Conservation (phyloP, 2,888 invertebrate genomes). For the Parthenolecanium corni region DNA sequence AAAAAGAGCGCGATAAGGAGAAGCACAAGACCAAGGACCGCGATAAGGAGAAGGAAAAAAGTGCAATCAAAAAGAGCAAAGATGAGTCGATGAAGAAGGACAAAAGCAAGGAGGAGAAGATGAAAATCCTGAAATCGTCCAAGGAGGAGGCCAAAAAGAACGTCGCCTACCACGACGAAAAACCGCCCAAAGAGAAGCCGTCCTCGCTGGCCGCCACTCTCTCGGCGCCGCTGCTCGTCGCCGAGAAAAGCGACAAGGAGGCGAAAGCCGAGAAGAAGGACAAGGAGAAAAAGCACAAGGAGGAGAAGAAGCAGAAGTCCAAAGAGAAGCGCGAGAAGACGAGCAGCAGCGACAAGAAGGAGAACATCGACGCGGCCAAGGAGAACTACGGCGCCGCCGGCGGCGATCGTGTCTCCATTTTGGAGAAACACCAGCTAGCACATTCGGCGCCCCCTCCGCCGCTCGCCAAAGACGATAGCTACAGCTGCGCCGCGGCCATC, state of each 20-base stretch:
- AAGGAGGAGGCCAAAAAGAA: constrained; percentile 24
- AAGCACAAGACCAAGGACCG: constrained; percentile 40
- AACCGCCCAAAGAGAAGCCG: constrained; percentile 3
- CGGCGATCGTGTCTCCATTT: neutral
- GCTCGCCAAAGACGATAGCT: constrained; percentile 7
- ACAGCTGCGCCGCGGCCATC: neutral
- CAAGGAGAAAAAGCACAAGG: constrained; percentile 23
- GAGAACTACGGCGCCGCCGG: constrained; percentile 5
- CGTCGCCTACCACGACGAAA: constrained; percentile 18
- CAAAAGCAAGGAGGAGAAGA: constrained; percentile 33
- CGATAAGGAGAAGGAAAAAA: constrained; percentile 42
- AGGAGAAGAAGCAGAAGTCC: constrained; percentile 21
- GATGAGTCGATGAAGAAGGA: constrained; percentile 37
- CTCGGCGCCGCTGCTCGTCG: neutral
- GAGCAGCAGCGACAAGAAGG: constrained; percentile 4
- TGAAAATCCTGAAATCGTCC: constrained; percentile 12
- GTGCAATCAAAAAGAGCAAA: constrained; percentile 52
- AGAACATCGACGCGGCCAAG: constrained; percentile 9
- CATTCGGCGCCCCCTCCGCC: neutral
- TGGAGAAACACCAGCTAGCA: constrained; percentile 3
- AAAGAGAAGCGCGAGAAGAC: constrained; percentile 19
- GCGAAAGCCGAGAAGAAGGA: constrained; percentile 22
- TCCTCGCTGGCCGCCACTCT: neutral
- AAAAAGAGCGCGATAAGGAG: constrained; percentile 38
- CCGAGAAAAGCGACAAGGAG: constrained; percentile 14